Evolutionary conservation across 2,113 vertebrate genomes (phyloP).

Genomic region (Acrocephalus arundinaceus): DNA sequence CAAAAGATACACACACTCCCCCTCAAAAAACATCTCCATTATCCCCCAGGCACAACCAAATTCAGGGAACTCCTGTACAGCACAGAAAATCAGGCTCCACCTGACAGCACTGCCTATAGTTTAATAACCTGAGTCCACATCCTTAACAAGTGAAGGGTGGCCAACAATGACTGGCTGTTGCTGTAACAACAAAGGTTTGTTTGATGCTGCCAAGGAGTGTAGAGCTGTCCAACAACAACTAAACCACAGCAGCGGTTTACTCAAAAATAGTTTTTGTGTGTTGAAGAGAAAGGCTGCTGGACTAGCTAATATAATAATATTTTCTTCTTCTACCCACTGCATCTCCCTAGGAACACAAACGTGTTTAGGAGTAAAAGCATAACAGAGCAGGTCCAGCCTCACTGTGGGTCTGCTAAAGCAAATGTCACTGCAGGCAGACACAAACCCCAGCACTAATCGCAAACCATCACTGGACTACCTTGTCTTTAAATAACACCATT

Average conservation of each 20-base stretch:
- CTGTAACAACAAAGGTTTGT: not conserved
- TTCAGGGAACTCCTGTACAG: not conserved
- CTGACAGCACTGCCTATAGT: not conserved
- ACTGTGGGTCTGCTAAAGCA: not conserved
- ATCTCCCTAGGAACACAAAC: not conserved
- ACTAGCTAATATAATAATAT: not conserved
- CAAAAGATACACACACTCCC: not conserved
- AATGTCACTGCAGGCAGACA: not conserved
- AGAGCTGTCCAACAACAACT: slow-evolving; percentile 1
- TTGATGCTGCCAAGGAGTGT: not conserved
- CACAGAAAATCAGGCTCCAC: not conserved
- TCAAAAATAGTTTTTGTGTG: not conserved
- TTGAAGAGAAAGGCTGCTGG: not conserved
- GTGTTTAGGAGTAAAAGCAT: not conserved
- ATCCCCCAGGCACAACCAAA: not conserved
- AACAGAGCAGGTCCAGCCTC: not conserved
- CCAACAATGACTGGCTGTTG: not conserved
- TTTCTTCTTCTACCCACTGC: not conserved
- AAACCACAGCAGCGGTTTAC: not conserved
- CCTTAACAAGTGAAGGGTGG: not conserved
- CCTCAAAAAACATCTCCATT: not conserved
- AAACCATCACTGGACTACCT: not conserved
- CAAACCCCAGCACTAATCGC: not conserved
- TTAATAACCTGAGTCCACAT: not conserved
- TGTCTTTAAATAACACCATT: not conserved